Evolutionary conservation across 2,797 vertebrate species (phyloP), one percentile per base, ranked within the genome.

Genomic region (Macropodus opercularis): DNA sequence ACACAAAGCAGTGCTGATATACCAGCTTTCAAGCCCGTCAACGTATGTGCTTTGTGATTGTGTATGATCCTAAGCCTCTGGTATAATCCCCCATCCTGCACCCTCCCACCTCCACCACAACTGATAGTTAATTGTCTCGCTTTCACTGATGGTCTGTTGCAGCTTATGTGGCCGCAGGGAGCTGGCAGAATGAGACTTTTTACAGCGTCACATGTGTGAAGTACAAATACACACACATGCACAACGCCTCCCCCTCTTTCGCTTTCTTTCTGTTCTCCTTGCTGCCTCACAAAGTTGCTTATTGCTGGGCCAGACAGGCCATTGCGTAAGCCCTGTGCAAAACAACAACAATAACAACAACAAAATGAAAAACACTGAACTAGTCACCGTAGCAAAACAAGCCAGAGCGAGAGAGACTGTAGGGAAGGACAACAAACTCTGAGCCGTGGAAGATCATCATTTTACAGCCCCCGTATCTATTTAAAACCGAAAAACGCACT

Each of bases 41-140:
- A 64, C 65, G 57, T 67, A 72, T 69, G 50, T 73, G 73, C 67
- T 56, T 77, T 67, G 75, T 81, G 81, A 85, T 83, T 85, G 79
- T 85, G 80, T 83, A 77, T 81, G 85, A 86, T 86, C 86, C 82
- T 87, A 87, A 85, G 79, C 76, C 83, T 46, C 63, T 54, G 76
- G 72, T 79, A 68, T 85, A 81, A 84, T 79, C 83, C 83, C 43
- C 59, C 43, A 17, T 49, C 63, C 76, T 60, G 42, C 52, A 31
- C 26, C 31, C 55, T 62, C 26, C 31, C 55, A 62, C 59, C 24
- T 35, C 63, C 60, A 31, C 55, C 55, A 35, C 53, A 63, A 38
- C 59, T 75, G 80, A 89, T 81, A 87, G 87, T 89, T 92, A 91
- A 91, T 90, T 91, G 86, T 91, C 87, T 88, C 82, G 89, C 83